Percentiles rank a stretch among this genome's conserved stretches.
Conservation (phyloP, 2,888 invertebrate genomes). For the Aphrophora alni region DNA sequence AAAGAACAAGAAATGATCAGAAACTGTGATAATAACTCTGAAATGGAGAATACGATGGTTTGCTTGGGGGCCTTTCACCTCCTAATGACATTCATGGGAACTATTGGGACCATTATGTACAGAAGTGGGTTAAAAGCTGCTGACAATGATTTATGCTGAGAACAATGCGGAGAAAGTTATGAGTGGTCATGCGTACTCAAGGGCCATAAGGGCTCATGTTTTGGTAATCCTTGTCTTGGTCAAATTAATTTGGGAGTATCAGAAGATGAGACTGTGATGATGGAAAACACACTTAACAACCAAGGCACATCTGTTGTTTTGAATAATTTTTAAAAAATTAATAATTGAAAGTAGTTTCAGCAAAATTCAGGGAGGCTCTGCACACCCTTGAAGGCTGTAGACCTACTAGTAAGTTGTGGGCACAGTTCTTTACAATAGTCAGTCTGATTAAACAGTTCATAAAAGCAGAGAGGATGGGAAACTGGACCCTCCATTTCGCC, state of each 20-base stretch:
- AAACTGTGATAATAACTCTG: neutral
- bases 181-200: constrained; percentile 51
- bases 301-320: constrained; percentile 3
- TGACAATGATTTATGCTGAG: constrained; percentile 51
- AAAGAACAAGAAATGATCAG: neutral
- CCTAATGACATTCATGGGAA: neutral
- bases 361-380: constrained; percentile 9
- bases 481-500: no score
- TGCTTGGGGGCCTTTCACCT: no score
- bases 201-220: constrained; percentile 51
- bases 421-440: constrained; percentile 20
- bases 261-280: no score
- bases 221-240: constrained; percentile 48
- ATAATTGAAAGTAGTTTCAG: neutral
- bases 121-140: constrained; percentile 51
- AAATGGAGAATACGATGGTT: neutral
- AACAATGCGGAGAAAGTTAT: constrained; percentile 52
- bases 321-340: no score
- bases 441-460: constrained; percentile 12
- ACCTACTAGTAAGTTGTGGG: constrained; percentile 1
- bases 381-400: neutral
- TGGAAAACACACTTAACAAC: no score
- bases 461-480: constrained; percentile 9
- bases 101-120: neutral
- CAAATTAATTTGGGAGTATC: constrained; percentile 10